These are phyloP conservation scores for Nephrotoma appendiculata DNA, from an alignment of 2,888 invertebrate species.

Conservation along the genomic window DNA sequence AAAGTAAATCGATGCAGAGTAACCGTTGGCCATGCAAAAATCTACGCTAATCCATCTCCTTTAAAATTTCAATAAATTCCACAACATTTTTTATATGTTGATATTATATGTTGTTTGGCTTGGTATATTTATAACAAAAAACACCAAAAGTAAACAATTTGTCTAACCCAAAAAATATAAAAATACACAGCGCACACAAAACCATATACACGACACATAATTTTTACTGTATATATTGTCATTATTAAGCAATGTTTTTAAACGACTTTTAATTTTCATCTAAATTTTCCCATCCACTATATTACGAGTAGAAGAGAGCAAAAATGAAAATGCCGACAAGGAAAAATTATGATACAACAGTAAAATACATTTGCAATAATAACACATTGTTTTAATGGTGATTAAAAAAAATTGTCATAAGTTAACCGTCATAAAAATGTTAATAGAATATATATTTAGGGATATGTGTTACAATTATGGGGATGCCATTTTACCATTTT, in stretches of 20 bases:
- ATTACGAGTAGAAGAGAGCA: background rate
- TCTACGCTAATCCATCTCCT: background rate
- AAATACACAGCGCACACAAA: background rate
- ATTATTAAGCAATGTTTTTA: background rate
- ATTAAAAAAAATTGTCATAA: conserved; percentile 1
- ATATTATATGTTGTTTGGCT: background rate
- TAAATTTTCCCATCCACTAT: background rate
- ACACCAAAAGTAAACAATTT: background rate
- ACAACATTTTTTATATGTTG: background rate
- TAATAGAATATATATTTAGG: background rate
- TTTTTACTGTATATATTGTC: background rate
- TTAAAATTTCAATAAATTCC: background rate
- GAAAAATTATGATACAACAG: background rate
- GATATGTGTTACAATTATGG: background rate
- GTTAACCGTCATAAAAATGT: background rate
- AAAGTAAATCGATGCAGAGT: background rate
- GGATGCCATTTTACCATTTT: background rate
- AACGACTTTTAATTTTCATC: background rate
- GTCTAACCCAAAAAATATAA: background rate
- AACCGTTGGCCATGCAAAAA: background rate
- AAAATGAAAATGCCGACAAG: background rate
- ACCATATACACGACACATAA: background rate
- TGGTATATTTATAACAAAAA: background rate
- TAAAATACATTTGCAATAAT: conserved; percentile 1
- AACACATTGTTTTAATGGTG: conserved; percentile 4